Conservation (phyloP, 2,797 vertebrate species). For the Lepidocolaptes lacrymiger region DNA sequence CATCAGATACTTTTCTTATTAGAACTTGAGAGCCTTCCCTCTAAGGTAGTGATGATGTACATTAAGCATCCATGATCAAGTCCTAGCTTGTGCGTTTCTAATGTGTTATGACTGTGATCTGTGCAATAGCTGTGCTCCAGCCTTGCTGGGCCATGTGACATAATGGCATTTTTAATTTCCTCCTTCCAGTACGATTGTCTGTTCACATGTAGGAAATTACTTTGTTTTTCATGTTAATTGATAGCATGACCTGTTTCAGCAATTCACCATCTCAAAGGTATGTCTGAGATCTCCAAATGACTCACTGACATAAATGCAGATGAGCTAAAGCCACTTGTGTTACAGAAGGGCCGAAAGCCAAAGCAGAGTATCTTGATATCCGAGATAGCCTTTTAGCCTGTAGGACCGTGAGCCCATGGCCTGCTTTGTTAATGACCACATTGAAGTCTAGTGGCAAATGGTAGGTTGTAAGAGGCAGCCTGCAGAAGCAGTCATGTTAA, state of each 20-base stretch:
- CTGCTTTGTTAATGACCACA: slow-evolving; percentile 22
- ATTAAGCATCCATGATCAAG: not conserved
- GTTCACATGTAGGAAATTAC: slow-evolving; percentile 71
- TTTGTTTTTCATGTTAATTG: slow-evolving; percentile 69
- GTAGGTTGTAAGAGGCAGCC: slow-evolving; percentile 48
- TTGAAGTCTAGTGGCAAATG: slow-evolving; percentile 33
- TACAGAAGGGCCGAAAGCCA: slow-evolving; percentile 28
- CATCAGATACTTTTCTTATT: slow-evolving; percentile 67
- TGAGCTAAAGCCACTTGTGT: slow-evolving; percentile 33
- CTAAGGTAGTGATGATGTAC: slow-evolving; percentile 51
- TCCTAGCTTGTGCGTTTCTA: slow-evolving; percentile 39
- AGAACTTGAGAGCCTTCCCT: slow-evolving; percentile 52
- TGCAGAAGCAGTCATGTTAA: slow-evolving; percentile 39
- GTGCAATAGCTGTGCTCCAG: slow-evolving; percentile 23
- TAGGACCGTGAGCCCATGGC: not conserved
- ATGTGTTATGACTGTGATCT: slow-evolving; percentile 45
- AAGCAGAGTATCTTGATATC: not conserved
- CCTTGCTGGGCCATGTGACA: slow-evolving; percentile 61
- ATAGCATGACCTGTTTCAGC: slow-evolving; percentile 83
- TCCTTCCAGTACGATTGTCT: slow-evolving; percentile 50
- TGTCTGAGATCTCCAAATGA: slow-evolving; percentile 68
- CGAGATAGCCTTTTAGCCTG: slow-evolving; percentile 39
- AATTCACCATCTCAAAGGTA: slow-evolving; percentile 72
- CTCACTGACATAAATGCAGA: slow-evolving; percentile 69
- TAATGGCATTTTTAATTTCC: slow-evolving; percentile 73